phyloP scores from a whole-genome alignment of 2,797 vertebrate species.

The Amphiprion clarkii region DNA sequence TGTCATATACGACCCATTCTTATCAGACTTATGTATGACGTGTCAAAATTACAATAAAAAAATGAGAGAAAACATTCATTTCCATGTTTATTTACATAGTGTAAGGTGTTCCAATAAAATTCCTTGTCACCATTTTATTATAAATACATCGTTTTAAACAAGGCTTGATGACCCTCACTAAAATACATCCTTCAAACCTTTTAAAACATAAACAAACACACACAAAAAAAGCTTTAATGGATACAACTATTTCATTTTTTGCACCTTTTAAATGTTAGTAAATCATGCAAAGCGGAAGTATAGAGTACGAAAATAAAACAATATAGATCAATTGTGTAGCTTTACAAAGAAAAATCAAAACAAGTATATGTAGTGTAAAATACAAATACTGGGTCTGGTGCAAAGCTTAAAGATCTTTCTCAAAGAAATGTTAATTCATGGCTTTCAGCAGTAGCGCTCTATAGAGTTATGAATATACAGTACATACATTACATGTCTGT shows the following conservation, averaged over 20 bases:
- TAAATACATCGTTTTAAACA: conserved; percentile 83
- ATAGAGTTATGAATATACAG: conserved; percentile 60
- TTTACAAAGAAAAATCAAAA: conserved; percentile 76
- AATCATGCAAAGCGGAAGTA: conserved; percentile 85
- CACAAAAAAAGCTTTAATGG: conserved; percentile 66
- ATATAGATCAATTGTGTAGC: conserved; percentile 67
- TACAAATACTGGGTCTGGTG: conserved; percentile 73
- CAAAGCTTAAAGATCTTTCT: conserved; percentile 78
- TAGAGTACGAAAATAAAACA: conserved; percentile 80
- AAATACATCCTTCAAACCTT: conserved; percentile 84
- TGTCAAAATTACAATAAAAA: background rate
- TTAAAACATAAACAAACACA: conserved; percentile 63
- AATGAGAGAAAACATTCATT: conserved; percentile 46
- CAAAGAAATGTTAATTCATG: conserved; percentile 65
- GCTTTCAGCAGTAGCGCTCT: conserved; percentile 62
- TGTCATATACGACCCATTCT: too few species aligned
- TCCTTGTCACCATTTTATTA: conserved; percentile 79
- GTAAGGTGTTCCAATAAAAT: conserved; percentile 81
- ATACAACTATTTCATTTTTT: conserved; percentile 69
- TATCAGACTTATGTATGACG: background rate
- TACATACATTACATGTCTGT: conserved; percentile 56
- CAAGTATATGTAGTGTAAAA: conserved; percentile 55
- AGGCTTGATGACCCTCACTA: conserved; percentile 79
- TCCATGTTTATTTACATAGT: conserved; percentile 88
- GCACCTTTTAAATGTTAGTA: conserved; percentile 80